A percentile compares a stretch with the other conserved stretches of the same genome.
phyloP scores from a whole-genome alignment of 2,888 invertebrate genomes.

The Chrysomela aeneicollis region DNA sequence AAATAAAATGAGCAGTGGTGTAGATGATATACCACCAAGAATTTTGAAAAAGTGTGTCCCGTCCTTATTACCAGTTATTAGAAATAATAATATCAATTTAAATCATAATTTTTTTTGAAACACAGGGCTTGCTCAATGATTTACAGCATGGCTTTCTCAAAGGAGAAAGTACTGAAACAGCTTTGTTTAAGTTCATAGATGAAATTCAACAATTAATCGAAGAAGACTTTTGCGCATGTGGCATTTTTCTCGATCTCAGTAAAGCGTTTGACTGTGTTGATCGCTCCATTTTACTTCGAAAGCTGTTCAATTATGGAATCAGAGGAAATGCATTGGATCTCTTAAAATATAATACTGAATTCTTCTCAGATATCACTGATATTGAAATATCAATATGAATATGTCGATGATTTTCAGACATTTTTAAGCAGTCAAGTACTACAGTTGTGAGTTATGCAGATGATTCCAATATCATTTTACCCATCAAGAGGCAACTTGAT shows the following conservation, averaged over 20 bases:
- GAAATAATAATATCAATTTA: no score
- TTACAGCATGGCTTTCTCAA: background rate
- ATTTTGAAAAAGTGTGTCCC: background rate
- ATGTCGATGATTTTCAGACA: background rate
- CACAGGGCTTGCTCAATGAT: background rate
- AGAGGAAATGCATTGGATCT: background rate
- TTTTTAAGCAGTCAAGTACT: no score
- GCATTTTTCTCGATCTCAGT: constrained; percentile 11
- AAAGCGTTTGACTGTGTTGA: constrained; percentile 6
- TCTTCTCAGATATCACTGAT: background rate
- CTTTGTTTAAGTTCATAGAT: background rate
- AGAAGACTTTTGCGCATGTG: constrained; percentile 4
- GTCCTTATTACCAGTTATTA: constrained; percentile 2
- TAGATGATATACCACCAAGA: background rate
- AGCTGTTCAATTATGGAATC: constrained; percentile 11
- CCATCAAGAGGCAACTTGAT: constrained; percentile 3
- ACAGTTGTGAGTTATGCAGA: background rate
- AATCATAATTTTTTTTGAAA: no score
- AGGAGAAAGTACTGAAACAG: background rate
- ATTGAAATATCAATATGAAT: background rate
- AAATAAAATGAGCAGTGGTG: background rate
- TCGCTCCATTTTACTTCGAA: background rate
- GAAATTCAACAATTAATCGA: background rate
- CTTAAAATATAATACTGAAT: background rate
- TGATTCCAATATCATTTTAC: background rate